Evolutionary conservation across 2,113 vertebrate genomes (phyloP), one percentile per base, ranked within the genome.

Genomic region (Meles meles): DNA sequence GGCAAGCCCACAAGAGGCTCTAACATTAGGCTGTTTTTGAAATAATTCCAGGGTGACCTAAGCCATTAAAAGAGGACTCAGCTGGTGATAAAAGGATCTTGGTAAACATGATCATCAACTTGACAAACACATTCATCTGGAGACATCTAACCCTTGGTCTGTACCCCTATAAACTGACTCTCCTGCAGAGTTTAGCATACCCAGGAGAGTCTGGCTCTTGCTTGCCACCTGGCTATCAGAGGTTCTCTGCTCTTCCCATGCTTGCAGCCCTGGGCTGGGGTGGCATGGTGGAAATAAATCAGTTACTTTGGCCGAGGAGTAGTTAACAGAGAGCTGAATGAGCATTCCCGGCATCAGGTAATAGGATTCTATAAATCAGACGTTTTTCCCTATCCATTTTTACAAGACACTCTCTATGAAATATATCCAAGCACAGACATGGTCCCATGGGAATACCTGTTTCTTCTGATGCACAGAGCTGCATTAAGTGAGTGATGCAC

Each of bases 21-120:
- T 90, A 92, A 93, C 76, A 95, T 79, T 84, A 97, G 94, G 76
- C 69, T 97, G 84, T 25, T 88, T 94, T 49, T 93, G 47, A 96
- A 97, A 97, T 88, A 91, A 95, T 96, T 97, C 84, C 90, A 90
- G 59, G 47, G 95, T 97, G 94, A 97, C 74, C 74, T 90, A 97
- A 85, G 94, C 95, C 95, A 98, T 96, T 96, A 98, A 96, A 97
- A 88, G 92, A 93, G 59, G 87, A 88, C 97, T 97, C 96, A 96
- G 92, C 87, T 97, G 95, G 92, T 97, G 71, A 97, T 97, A 96
- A 96, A 95, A 90, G 31, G 25, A 96, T 96, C 95, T 93, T 96
- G 44, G 96, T 96, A 97, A 98, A 92, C 49, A 93, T 39, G 79
- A 96, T 90, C 95, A 96, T 96, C 93, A 97, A 95, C 90, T 95